Evolutionary conservation across 2,888 invertebrate species (phyloP), one percentile per base, ranked within the genome.

Genomic region (Lydus trimaculatus): DNA sequence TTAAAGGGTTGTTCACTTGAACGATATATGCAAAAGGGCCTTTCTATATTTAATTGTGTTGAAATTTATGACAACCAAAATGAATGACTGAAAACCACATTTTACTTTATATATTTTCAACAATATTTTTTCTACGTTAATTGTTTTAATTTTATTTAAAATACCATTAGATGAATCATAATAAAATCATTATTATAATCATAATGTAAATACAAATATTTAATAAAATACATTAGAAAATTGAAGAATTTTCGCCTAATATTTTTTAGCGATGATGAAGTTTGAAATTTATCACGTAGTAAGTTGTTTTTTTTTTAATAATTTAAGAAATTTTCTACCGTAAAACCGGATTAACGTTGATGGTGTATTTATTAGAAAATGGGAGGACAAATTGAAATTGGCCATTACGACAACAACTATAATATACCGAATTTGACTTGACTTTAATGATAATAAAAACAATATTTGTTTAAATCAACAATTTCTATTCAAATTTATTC

Each of bases 1-100:
- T 63, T 69, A 69, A 69, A 69, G 66, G 69, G 69, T 64, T 66
- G 66, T 63, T 63, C 61, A 66, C 66, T 69, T 66, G 56, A 56
- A 56, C 56, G 25, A 56, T 56, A 56, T 56, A 56, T 28, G 28
- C 56, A 56, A 56, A 56, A 56, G 56, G 25, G 25, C 56, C 56
- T 56, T 56, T 67, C 59, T 43, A 64, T 64, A 58, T 67, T 67
- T 67, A 58, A 67, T 67, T 61, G 31, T 17, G 23, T 43, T 28
- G 17, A 39, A 67, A 64, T 67, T 67, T 67, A 67, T 61, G 15
- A 58, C 28, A 56, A 56, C 15, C 56, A 56, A 28, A 56, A 28
- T 56, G 23, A 25, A 28, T 56, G 13, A 56, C 25, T 25, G n/a
- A 56, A 56, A 56, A 15, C 56, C 25, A 6, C 25, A 7, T 9